Conservation (phyloP, 2,797 vertebrate genomes). For the Pristis pectinata region DNA sequence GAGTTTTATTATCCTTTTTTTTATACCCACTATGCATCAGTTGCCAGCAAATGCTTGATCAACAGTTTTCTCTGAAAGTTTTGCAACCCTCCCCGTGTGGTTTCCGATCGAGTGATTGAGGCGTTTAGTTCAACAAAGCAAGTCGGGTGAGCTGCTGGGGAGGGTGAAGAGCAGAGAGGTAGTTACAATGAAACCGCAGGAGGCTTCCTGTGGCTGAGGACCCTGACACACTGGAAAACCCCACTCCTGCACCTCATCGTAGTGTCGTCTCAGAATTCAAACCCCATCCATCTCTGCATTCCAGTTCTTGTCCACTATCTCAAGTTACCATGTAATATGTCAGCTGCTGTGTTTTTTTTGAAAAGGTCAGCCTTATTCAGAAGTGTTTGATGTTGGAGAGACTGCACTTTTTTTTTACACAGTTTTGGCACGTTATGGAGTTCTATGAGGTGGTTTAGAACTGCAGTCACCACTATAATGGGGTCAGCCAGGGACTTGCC, state of each 20-base stretch:
- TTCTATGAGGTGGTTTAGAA: background rate
- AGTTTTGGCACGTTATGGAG: background rate
- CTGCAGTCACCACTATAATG: background rate
- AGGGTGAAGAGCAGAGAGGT: background rate
- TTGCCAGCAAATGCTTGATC: background rate
- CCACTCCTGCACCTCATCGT: background rate
- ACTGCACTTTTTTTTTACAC: too few relatives aligned
- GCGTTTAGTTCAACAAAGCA: background rate
- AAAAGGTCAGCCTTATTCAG: background rate
- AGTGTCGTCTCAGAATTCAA: background rate
- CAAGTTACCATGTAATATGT: background rate
- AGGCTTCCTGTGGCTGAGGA: background rate
- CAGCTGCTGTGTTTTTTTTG: too few relatives aligned
- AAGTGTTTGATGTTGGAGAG: too few relatives aligned
- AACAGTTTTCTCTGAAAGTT: background rate
- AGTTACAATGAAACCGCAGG: constrained; percentile 7
- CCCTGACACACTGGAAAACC: background rate
- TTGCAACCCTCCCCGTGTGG: background rate
- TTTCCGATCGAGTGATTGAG: background rate
- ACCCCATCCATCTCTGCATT: background rate
- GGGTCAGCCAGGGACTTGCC: too few relatives aligned
- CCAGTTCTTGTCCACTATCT: background rate
- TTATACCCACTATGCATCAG: background rate
- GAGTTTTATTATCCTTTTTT: background rate
- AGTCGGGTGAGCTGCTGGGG: background rate